Evolutionary conservation across 2,888 invertebrate genomes (phyloP).

Genomic region (Scrobipalpa costella): DNA sequence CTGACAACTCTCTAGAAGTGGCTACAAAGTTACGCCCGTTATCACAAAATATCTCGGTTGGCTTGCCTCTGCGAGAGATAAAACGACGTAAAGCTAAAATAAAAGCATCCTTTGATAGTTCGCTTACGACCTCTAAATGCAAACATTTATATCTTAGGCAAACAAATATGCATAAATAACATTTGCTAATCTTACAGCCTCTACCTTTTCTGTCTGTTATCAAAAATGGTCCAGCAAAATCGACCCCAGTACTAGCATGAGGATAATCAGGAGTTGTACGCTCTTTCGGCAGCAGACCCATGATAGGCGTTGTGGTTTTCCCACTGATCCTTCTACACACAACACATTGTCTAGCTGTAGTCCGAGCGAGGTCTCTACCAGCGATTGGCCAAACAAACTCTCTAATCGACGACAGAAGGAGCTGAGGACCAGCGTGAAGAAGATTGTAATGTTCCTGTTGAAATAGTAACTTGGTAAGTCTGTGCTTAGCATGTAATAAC

Average conservation of each 20-base stretch:
- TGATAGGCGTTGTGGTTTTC: neutral
- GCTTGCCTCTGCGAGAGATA: too few relatives aligned
- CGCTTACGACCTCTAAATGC: too few relatives aligned
- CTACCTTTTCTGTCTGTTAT: too few relatives aligned
- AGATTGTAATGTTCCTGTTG: neutral
- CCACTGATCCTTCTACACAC: neutral
- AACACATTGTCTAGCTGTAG: neutral
- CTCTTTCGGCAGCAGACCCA: neutral
- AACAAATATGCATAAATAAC: too few relatives aligned
- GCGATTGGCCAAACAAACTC: neutral
- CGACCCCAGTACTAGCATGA: neutral
- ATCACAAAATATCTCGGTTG: too few relatives aligned
- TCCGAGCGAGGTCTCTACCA: neutral
- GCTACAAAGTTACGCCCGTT: too few relatives aligned
- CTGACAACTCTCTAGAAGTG: too few relatives aligned
- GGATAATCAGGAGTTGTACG: neutral
- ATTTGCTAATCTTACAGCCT: too few relatives aligned
- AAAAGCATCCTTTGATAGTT: too few relatives aligned
- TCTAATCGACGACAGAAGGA: neutral
- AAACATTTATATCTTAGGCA: too few relatives aligned
- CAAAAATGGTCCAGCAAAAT: neutral
- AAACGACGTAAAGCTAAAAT: too few relatives aligned
- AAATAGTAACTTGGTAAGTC: slow-evolving; percentile 11
- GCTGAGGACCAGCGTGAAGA: neutral
- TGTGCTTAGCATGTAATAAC: neutral